Base-by-base conservation (phyloP, 2,888 invertebrate genomes). In the Bellardia pandia region DNA sequence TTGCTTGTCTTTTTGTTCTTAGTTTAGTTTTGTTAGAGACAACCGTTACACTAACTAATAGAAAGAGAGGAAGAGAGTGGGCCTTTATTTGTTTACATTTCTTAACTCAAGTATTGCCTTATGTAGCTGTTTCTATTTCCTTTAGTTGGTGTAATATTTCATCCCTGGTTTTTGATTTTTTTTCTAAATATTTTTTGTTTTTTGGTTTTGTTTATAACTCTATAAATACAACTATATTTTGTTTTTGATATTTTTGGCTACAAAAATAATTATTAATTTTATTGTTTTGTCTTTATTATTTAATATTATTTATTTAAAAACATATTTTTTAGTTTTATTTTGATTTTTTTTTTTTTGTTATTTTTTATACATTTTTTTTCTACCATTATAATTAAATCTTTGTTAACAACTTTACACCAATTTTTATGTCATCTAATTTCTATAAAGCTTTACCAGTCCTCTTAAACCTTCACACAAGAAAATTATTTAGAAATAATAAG, bases 361-460 rank as follows among this genome's bases (percentile, higher is more conserved):
- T 66, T 75, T 85, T 83, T 78, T 81, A 81, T 76, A 82, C 77
- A 78, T 58, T 77, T 86, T 86, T 79, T 89, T 86, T 80, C 88
- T 87, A 89, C 76, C 68, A 74, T 76, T 86, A 14, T 64, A 64
- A 64, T 76, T 56, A 69, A 14, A 71, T 72, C 62, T 69, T 84
- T 81, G 51, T 72, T 88, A 77, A 81, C 68, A 87, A 69, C 62
- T 78, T 87, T 81, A 85, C 77, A 85, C 56, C 81, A 77, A 87
- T 85, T 84, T 79, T 79, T 85, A 77, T 76, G 33, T 74, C 83
- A 79, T 78, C 86, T 89, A 88, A 80, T 66, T 85, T 88, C 80
- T 88, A 88, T 88, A 88, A 88, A 89, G 89, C 89, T 90, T 88
- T 88, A 74, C 86, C 85, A 86, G 86, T 89, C 81, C 81, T 78